Conservation (phyloP, 64 coral and sea anemone species). For the Pachyseris speciosa region DNA sequence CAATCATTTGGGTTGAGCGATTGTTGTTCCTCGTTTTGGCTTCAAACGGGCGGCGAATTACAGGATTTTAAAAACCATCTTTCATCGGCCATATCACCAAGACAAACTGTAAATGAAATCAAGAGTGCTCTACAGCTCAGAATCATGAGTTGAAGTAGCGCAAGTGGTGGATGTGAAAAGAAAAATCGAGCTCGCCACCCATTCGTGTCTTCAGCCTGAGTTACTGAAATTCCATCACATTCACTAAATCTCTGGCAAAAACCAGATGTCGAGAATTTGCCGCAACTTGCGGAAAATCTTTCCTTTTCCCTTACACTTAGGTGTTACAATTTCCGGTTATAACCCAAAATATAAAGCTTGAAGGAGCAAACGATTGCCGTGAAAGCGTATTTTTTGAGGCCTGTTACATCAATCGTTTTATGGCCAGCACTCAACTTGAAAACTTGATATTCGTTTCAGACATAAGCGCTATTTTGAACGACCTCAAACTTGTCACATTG, state of each 20-base stretch:
- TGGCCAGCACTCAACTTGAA: background rate
- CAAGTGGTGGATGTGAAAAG: background rate
- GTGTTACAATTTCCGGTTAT: background rate
- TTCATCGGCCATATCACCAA: slow-evolving; percentile 48
- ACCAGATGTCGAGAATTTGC: slow-evolving; percentile 19
- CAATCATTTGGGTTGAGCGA: slow-evolving; percentile 44
- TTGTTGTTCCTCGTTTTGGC: slow-evolving; percentile 31
- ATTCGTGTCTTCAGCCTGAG: slow-evolving; percentile 17
- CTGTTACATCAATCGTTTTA: slow-evolving; percentile 35
- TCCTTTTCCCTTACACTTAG: background rate
- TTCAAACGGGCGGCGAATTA: slow-evolving; percentile 50
- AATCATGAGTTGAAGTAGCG: background rate
- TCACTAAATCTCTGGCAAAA: slow-evolving; percentile 45
- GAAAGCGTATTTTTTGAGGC: background rate
- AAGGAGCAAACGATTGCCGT: background rate
- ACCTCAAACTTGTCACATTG: slow-evolving; percentile 10
- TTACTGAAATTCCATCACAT: slow-evolving; percentile 45
- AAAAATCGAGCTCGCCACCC: background rate
- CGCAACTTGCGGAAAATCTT: background rate
- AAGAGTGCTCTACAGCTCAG: slow-evolving; percentile 17
- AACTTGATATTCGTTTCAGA: slow-evolving; percentile 32
- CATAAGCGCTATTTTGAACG: slow-evolving; percentile 14
- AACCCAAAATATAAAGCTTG: background rate
- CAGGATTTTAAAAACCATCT: slow-evolving; percentile 52
- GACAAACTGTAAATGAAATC: slow-evolving; percentile 49